Evolutionary conservation across 2,888 invertebrate species (phyloP).

Genomic region (Epirrhoe tristata): DNA sequence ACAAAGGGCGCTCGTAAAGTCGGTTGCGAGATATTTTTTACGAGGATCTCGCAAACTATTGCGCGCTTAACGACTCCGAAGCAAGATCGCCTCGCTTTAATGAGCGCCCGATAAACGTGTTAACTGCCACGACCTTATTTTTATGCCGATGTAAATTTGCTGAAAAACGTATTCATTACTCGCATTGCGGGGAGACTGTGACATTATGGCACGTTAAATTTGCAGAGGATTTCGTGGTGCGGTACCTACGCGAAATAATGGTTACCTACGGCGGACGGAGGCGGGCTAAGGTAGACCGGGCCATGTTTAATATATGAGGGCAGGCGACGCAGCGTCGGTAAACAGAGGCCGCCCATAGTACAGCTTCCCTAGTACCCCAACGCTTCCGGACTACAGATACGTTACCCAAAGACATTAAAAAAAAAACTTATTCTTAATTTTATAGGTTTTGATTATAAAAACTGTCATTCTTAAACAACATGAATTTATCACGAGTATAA

Average conservation of each 20-base stretch:
- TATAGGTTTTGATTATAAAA: not conserved
- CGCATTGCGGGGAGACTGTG: slow-evolving; percentile 64
- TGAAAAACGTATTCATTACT: slow-evolving; percentile 82
- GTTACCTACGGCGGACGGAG: slow-evolving; percentile 51
- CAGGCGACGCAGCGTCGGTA: slow-evolving; percentile 81
- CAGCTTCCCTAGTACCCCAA: slow-evolving; percentile 24
- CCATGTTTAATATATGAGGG: slow-evolving; percentile 84
- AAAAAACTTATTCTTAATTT: slow-evolving; percentile 1
- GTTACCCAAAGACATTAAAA: slow-evolving; percentile 7
- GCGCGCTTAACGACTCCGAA: slow-evolving; percentile 86
- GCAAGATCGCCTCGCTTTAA: slow-evolving; percentile 85
- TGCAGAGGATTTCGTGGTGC: slow-evolving; percentile 48
- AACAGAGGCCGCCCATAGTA: slow-evolving; percentile 62
- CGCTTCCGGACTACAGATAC: slow-evolving; percentile 9
- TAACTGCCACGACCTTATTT: slow-evolving; percentile 85
- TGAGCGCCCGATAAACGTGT: slow-evolving; percentile 86
- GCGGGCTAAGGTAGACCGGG: slow-evolving; percentile 71
- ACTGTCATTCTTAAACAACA: not conserved
- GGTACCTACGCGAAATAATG: slow-evolving; percentile 49
- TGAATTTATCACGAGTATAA: too few species aligned
- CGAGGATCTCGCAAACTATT: slow-evolving; percentile 86
- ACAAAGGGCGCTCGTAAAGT: slow-evolving; percentile 85
- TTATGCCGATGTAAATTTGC: slow-evolving; percentile 83
- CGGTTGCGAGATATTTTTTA: slow-evolving; percentile 85
- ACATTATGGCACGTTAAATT: slow-evolving; percentile 58